Evolutionary conservation across 2,797 vertebrate genomes (phyloP).

Genomic region (Poecilia gillii): DNA sequence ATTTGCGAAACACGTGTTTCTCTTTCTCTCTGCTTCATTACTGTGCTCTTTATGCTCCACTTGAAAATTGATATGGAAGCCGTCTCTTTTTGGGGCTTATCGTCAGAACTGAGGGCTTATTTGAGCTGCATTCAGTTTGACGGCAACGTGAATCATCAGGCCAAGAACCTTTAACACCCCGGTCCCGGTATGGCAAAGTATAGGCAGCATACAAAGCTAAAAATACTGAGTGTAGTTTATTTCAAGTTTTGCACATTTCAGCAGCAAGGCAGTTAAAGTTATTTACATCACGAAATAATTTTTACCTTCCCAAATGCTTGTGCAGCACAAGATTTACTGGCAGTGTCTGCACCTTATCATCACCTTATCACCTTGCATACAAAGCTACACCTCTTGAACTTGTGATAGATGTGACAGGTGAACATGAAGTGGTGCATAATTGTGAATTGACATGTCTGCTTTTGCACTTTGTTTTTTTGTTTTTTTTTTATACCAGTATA

Average conservation of each 20-base stretch:
- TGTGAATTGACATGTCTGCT: not conserved
- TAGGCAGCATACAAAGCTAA: not conserved
- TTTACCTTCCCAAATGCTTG: not conserved
- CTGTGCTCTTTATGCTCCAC: conserved; percentile 21
- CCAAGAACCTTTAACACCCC: conserved; percentile 4
- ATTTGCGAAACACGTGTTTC: conserved; percentile 25
- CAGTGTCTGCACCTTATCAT: not conserved
- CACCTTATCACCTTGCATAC: not conserved
- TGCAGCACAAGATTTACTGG: not conserved
- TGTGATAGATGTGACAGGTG: not conserved
- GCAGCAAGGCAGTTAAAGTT: too few relatives aligned
- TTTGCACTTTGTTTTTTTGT: not conserved
- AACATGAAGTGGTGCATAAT: not conserved
- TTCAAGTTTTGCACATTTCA: too few relatives aligned
- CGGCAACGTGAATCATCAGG: conserved; percentile 56
- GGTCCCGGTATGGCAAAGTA: not conserved
- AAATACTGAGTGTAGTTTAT: not conserved
- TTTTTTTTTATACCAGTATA: not conserved
- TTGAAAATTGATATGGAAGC: conserved; percentile 44
- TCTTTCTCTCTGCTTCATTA: conserved; percentile 12
- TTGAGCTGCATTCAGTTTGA: conserved; percentile 29
- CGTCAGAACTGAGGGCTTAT: conserved; percentile 25
- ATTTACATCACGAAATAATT: too few relatives aligned
- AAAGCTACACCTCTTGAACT: not conserved
- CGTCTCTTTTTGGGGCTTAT: conserved; percentile 41